Percentiles rank a stretch among this genome's conserved stretches.
Conservation (phyloP, 2,113 vertebrate species). For the Chionomys nivalis region DNA sequence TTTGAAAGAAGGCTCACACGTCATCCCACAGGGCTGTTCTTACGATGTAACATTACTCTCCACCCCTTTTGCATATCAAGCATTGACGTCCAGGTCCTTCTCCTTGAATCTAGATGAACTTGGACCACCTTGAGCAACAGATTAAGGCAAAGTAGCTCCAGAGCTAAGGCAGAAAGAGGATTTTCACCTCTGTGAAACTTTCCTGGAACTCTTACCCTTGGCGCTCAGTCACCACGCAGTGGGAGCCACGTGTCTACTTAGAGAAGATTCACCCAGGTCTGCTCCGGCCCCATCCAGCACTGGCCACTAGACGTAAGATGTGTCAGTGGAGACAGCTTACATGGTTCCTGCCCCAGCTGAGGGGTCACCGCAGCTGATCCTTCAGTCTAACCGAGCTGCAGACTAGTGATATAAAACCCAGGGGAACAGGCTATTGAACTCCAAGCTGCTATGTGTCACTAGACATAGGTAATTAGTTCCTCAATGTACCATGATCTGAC, state of each 20-base stretch:
- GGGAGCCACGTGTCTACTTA: neutral
- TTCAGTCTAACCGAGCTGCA: neutral
- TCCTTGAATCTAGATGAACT: neutral
- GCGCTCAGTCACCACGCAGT: accelerated
- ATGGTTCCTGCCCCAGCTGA: neutral
- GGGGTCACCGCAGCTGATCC: neutral
- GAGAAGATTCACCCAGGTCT: neutral
- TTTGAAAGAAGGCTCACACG: neutral
- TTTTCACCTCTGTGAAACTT: neutral
- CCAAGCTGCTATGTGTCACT: neutral
- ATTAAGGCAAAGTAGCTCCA: neutral
- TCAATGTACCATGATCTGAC: neutral
- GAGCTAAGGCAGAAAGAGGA: neutral
- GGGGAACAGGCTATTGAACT: neutral
- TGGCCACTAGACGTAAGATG: accelerated
- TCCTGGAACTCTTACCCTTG: neutral
- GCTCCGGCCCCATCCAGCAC: neutral
- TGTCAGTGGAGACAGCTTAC: neutral
- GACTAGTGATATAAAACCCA: neutral
- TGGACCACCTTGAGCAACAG: neutral
- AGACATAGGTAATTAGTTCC: neutral
- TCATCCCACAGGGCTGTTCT: neutral
- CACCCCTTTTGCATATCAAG: neutral
- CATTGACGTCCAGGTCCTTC: neutral
- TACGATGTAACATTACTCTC: neutral